Base-by-base conservation (phyloP, 2,797 vertebrate species). In the Petrocephalus schoutedeni region DNA sequence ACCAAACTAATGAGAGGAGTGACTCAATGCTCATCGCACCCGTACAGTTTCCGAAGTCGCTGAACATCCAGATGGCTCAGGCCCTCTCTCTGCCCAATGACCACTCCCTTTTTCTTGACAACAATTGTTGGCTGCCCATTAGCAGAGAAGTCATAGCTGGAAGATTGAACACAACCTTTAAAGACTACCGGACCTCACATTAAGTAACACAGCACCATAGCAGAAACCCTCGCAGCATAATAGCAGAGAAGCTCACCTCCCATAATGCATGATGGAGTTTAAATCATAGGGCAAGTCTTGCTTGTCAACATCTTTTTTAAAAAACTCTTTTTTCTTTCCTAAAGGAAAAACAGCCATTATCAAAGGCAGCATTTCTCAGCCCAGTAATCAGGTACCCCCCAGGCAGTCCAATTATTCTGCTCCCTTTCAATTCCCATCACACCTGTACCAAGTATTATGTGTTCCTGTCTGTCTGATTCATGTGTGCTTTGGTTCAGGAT, bases 221-320 rank as follows among this genome's bases (percentile, higher is more conserved):
- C 85, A 77, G 3, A 32, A 32, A 49, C 3, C 4, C 12, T 90
- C 90, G 95, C 95, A 41, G 16, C 32, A 23, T 23, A 1, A 23
- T 16, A 86, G 5, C 85, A 77, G 3, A 32, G 21, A 49, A 4
- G 6, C 14, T 90, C 90, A 95, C 95, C 89, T 51, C 82, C 95
- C 95, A 19, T 95, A 95, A 91, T 95, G 95, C 92, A 95, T 6
- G 88, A 95, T 95, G 0, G 95, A 95, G 0, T 0, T 0, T 0
- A 87, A 2, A 89, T 95, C 94, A 2, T 95, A 95, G 0, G 77
- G 19, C 1, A 94, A 28, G 0, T 21, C 10, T 0, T 93, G 90
- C 0, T 91, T 94, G 45, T 91, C 0, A 0, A 92, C 93, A 0
- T 0, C 0, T 3, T 9, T 7, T 16, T 6, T 74, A 0, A 0